A percentile compares a stretch with the other conserved stretches of the same genome.
These are phyloP conservation scores for Melanotus villosus DNA, from an alignment of 2,888 invertebrate species.

Conservation along the genomic window DNA sequence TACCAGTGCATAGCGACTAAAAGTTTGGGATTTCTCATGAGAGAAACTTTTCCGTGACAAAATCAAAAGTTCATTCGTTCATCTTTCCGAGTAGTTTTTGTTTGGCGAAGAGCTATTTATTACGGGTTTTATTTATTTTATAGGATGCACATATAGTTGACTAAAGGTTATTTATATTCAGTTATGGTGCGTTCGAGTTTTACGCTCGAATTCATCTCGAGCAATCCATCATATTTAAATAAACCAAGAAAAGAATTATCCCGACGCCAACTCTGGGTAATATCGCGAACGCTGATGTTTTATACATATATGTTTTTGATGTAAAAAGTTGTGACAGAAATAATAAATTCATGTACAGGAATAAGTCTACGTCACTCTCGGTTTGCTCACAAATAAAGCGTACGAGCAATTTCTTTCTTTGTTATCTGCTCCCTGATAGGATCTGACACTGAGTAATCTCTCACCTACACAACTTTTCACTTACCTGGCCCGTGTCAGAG, in stretches of 20 bases:
- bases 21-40: constrained; percentile 36
- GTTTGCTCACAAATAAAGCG: constrained; percentile 39
- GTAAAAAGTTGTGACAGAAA: constrained; percentile 46
- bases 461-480: constrained; percentile 49
- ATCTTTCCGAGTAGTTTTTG: constrained; percentile 29
- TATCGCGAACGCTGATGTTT: constrained; percentile 47
- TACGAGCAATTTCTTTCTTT: constrained; percentile 44
- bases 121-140: constrained; percentile 26
- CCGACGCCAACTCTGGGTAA: constrained; percentile 54
- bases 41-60: constrained; percentile 36
- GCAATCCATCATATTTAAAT: constrained; percentile 62
- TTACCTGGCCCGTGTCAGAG: constrained; percentile 45
- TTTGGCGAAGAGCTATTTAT: constrained; percentile 32
- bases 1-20: constrained; percentile 17
- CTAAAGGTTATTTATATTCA: constrained; percentile 50
- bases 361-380: constrained; percentile 39
- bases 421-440: constrained; percentile 44
- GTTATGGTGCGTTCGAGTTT: constrained; percentile 50
- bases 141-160: constrained; percentile 31
- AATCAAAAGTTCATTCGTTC: constrained; percentile 34
- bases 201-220: constrained; percentile 56
- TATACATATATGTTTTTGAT: constrained; percentile 50
- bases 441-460: constrained; percentile 47
- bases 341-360: constrained; percentile 43
- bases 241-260: constrained; percentile 59